A percentile compares a stretch with the other conserved stretches of the same genome.
Evolutionary conservation across 1,140 invertebrate genomes (phyloP).

Genomic region (Procambarus virginalis): DNA sequence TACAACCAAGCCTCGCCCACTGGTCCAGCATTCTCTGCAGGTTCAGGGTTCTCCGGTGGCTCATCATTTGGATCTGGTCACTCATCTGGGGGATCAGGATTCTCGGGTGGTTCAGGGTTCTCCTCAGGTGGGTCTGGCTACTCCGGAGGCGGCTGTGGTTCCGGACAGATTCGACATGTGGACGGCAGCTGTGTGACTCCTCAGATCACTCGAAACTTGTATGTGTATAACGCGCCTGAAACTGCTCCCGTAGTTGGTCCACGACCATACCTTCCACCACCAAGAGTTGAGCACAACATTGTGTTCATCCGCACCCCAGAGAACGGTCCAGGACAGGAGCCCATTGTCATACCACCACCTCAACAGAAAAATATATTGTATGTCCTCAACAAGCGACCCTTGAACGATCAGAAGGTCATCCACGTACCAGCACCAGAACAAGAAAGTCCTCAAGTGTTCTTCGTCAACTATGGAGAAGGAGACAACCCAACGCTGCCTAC

Average conservation of each 20-base stretch:
- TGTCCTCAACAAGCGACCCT: slow-evolving; percentile 10
- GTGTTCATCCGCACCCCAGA: slow-evolving; percentile 32
- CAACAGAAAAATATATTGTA: slow-evolving; percentile 32
- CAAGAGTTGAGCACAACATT: slow-evolving; percentile 37
- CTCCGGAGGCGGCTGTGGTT: background rate
- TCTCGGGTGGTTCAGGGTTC: background rate
- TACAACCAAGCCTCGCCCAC: background rate
- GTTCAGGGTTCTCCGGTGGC: background rate
- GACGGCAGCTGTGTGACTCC: slow-evolving; percentile 38
- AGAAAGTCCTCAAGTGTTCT: slow-evolving; percentile 10
- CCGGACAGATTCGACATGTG: slow-evolving; percentile 18
- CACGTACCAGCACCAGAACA: slow-evolving; percentile 14
- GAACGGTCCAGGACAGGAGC: background rate
- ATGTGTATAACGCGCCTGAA: slow-evolving; percentile 13
- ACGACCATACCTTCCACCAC: background rate
- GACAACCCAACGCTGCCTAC: slow-evolving; percentile 39
- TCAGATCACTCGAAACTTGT: slow-evolving; percentile 17
- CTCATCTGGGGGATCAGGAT: background rate
- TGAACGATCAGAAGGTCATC: background rate
- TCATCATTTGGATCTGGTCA: background rate
- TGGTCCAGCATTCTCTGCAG: background rate
- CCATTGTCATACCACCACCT: slow-evolving; percentile 36
- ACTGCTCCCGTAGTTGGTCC: background rate
- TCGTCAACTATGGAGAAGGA: slow-evolving; percentile 19
- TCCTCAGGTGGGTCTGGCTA: background rate